Conservation (phyloP, 2,113 vertebrate species). For the Amblyornis subalaris region DNA sequence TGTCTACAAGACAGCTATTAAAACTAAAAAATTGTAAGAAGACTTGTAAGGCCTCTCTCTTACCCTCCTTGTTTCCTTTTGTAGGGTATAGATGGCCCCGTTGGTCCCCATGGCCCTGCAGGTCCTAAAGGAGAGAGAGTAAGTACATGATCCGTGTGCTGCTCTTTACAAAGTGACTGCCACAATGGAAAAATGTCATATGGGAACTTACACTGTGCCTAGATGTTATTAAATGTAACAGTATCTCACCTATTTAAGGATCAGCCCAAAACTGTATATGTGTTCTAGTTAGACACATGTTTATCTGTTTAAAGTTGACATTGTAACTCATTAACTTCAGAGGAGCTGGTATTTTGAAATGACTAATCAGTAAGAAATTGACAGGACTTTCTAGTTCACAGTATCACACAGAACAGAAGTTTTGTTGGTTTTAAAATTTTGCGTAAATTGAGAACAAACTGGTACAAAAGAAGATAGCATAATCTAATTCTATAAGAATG, state of each 20-base stretch:
- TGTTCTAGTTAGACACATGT: rapidly evolving
- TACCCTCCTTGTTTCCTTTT: conserved; percentile 2
- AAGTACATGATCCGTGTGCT: conserved; percentile 53
- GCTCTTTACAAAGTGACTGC: background rate
- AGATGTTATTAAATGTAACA: background rate
- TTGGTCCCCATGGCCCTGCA: conserved; percentile 89
- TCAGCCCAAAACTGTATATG: background rate
- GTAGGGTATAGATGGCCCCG: conserved; percentile 89
- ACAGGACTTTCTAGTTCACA: background rate
- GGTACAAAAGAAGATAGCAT: background rate
- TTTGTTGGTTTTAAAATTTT: background rate
- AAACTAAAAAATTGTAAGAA: background rate
- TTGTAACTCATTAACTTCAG: background rate
- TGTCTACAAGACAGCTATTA: background rate
- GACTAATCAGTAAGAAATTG: background rate
- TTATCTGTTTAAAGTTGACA: background rate
- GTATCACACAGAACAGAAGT: background rate
- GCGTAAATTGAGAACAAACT: background rate
- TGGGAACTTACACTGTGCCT: background rate
- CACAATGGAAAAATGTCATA: background rate
- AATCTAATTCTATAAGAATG: background rate
- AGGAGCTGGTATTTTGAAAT: background rate
- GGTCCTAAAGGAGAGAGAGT: conserved; percentile 97
- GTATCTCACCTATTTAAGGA: background rate
- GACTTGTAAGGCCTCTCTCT: background rate